Percentiles rank a stretch among this genome's conserved stretches.
Conservation (phyloP, 2,797 vertebrate genomes). For the Lagodon rhomboides region DNA sequence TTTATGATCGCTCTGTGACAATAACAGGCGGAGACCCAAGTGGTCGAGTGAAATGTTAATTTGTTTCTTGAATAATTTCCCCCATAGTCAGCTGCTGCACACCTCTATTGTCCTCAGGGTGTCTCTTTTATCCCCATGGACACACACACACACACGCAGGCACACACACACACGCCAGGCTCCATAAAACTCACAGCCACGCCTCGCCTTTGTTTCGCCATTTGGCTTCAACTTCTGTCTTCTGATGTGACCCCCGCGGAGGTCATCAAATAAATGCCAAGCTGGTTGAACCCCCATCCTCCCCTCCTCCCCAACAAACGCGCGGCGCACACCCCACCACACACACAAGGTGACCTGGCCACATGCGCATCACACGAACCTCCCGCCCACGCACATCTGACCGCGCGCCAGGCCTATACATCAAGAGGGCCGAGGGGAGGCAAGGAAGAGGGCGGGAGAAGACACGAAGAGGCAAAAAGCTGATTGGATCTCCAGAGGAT, state of each 20-base stretch:
- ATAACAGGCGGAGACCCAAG: constrained; percentile 69
- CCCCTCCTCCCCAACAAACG: constrained; percentile 13
- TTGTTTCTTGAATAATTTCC: constrained; percentile 80
- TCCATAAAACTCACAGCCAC: constrained; percentile 78
- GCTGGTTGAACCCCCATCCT: constrained; percentile 19
- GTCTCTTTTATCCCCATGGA: constrained; percentile 67
- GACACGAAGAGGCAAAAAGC: neutral
- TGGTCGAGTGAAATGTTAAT: constrained; percentile 81
- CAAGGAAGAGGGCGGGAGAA: neutral
- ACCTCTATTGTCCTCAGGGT: constrained; percentile 77
- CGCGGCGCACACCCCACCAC: constrained; percentile 21
- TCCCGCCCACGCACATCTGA: constrained; percentile 43
- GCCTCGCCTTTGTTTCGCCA: constrained; percentile 82
- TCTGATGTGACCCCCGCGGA: constrained; percentile 66
- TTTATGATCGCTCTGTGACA: constrained; percentile 37
- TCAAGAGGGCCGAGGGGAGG: constrained; percentile 22
- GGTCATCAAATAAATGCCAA: constrained; percentile 70
- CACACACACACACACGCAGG: constrained; percentile 32
- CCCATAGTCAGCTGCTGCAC: constrained; percentile 79
- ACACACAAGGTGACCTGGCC: constrained; percentile 57
- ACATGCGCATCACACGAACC: constrained; percentile 46
- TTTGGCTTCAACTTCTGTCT: constrained; percentile 80
- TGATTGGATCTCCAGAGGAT: constrained; percentile 1
- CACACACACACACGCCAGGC: constrained; percentile 59
- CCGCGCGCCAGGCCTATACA: constrained; percentile 8